Conservation (phyloP, 1,140 invertebrate genomes). For the Mactra quadrangularis region DNA sequence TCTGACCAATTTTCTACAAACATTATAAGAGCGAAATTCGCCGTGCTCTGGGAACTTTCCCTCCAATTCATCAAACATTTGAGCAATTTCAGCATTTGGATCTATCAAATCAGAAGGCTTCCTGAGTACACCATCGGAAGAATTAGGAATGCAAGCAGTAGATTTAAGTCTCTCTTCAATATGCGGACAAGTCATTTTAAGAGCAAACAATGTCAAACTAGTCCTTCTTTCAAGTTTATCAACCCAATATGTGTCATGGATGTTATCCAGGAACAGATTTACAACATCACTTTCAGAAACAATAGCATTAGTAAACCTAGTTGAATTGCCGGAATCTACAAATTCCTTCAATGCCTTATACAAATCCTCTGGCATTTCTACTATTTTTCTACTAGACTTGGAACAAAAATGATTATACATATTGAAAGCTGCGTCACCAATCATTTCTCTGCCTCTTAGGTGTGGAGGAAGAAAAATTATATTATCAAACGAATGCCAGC, state of each 20-base stretch:
- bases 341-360: neutral
- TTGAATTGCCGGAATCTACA: neutral
- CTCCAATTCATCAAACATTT: constrained; percentile 28
- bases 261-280: constrained; percentile 7
- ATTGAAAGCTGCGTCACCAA: constrained; percentile 17
- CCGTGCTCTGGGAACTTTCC: constrained; percentile 32
- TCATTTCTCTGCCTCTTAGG: neutral
- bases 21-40: constrained; percentile 16
- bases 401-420: neutral
- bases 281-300: constrained; percentile 23
- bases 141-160: constrained; percentile 44
- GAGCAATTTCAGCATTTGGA: constrained; percentile 15
- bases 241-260: constrained; percentile 16
- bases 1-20: constrained; percentile 1
- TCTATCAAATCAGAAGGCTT: constrained; percentile 35
- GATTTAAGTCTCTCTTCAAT: constrained; percentile 1
- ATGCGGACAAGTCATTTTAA: neutral
- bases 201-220: constrained; percentile 5
- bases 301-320: neutral
- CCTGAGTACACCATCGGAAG: constrained; percentile 33
- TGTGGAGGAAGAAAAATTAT: constrained; percentile 24
- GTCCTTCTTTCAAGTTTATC: constrained; percentile 11
- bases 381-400: neutral
- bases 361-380: constrained; percentile 10
- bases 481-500: constrained; percentile 22